Percentiles rank a stretch among this genome's conserved stretches.
These are phyloP conservation scores for Cydia fagiglandana DNA, from an alignment of 1,140 invertebrate genomes.

Conservation along the genomic window DNA sequence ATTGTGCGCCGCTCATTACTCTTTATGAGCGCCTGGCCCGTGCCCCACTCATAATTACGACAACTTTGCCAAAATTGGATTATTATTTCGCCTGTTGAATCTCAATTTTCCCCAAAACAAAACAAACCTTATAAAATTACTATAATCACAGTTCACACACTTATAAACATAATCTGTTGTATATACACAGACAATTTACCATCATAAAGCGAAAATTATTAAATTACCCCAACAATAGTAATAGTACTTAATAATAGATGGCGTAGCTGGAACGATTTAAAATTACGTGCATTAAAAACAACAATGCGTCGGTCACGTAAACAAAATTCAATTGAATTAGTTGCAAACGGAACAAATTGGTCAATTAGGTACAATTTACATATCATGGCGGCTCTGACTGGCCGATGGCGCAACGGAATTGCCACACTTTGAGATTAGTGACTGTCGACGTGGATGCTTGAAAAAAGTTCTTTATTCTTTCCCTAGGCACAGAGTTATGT, in stretches of 20 bases:
- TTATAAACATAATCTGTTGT: constrained; percentile 19
- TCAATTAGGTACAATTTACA: constrained; percentile 62
- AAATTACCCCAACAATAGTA: constrained; percentile 29
- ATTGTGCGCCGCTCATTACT: constrained; percentile 39
- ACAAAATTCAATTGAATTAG: constrained; percentile 32
- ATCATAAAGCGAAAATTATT: constrained; percentile 22
- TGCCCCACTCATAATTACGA: constrained; percentile 26
- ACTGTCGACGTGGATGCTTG: background rate
- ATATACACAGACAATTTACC: constrained; percentile 20
- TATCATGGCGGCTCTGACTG: constrained; percentile 48
- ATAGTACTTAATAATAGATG: constrained; percentile 20
- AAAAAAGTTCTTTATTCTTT: background rate
- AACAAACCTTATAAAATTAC: constrained; percentile 11
- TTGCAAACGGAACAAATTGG: constrained; percentile 48
- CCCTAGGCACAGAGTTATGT: too few relatives aligned
- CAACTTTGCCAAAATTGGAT: constrained; percentile 22
- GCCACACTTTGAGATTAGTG: constrained; percentile 9
- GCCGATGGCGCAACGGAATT: constrained; percentile 41
- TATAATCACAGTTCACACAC: constrained; percentile 21
- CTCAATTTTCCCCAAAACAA: constrained; percentile 15
- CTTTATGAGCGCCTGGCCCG: constrained; percentile 25
- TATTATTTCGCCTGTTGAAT: constrained; percentile 29
- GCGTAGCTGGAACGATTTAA: constrained; percentile 20
- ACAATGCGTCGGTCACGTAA: constrained; percentile 29
- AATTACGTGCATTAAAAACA: constrained; percentile 30